phyloP scores from a whole-genome alignment of 2,797 vertebrate genomes.

The Lutjanus campechanus region DNA sequence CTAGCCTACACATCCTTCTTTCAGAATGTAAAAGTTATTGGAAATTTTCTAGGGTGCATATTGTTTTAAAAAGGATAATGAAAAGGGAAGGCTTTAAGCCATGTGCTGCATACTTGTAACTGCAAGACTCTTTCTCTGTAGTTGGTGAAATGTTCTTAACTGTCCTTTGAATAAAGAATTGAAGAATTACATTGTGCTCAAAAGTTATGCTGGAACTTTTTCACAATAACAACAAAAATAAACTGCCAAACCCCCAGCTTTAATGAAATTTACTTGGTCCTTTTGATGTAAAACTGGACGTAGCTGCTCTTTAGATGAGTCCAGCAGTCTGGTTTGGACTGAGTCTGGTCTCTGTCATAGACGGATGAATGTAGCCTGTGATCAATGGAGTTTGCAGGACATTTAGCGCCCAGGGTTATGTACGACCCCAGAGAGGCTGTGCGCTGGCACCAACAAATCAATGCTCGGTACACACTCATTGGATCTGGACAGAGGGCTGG shows the following conservation, averaged over 20 bases:
- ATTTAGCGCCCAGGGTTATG: constrained; percentile 76
- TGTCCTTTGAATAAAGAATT: no score
- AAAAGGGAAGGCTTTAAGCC: no score
- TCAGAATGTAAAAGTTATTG: no score
- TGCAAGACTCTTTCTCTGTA: no score
- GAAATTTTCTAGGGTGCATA: no score
- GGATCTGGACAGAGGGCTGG: constrained; percentile 61
- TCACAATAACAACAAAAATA: no score
- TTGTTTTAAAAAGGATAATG: no score
- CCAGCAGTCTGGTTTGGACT: constrained; percentile 24
- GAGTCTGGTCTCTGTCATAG: constrained; percentile 49
- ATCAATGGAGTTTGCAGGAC: constrained; percentile 82
- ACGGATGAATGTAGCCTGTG: constrained; percentile 45
- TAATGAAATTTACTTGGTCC: constrained; percentile 14
- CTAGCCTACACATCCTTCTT: no score
- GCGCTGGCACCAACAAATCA: constrained; percentile 72
- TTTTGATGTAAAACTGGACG: constrained; percentile 29
- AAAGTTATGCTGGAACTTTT: no score
- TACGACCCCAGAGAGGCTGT: constrained; percentile 76
- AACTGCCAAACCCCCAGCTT: constrained; percentile 3
- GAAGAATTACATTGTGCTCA: no score
- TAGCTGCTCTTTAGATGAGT: constrained; percentile 38
- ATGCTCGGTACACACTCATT: constrained; percentile 70
- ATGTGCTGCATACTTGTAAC: no score
- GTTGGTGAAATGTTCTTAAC: no score